Evolutionary conservation across 2,888 invertebrate species (phyloP), one percentile per base, ranked within the genome.

Genomic region (Volucella bombylans): DNA sequence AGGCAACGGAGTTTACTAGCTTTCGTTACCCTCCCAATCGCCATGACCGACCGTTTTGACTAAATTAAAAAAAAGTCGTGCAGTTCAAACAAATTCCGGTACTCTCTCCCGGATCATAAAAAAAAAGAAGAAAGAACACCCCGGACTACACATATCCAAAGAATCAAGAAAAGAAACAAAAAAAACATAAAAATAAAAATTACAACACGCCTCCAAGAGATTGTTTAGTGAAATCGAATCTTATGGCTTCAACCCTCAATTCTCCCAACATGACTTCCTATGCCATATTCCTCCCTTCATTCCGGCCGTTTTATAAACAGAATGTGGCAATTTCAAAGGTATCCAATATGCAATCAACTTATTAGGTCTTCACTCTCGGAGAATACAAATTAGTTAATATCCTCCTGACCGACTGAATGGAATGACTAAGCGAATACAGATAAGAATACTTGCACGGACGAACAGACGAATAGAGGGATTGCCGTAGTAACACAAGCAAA

Each of bases 351-450:
- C 74, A 65, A 65, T 74, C 65, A 65, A 64, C 74, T 57, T 74
- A 74, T 74, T 65, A 50, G 57, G 65, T 50, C 14, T 59, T 65
- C 50, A 67, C 65, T 67, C 65, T 67, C 67, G 57, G 23, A 74
- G 74, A 67, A 74, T 74, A 74, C 65, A 74, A 74, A 74, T 74
- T 67, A 74, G 74, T 67, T 45, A 43, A 57, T 67, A 65, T 74
- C 6, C 31, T 6, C 6, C 74, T 74, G 74, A 50, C 74, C 74
- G 74, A 67, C 43, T 74, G 65, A 49, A 65, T 15, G 52, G 18
- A 23, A 23, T 23, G 55, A 38, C 55, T 8, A 31, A 31, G 31
- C 31, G 31, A 31, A 31, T 31, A 31, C 6, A 31, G 31, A 31
- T 31, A 31, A 4, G 6, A 31, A 31, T 31, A 31, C 31, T 31